A percentile compares a stretch with the other conserved stretches of the same genome.
Conservation (phyloP, 2,888 invertebrate species). For the Pilophorus perplexus region DNA sequence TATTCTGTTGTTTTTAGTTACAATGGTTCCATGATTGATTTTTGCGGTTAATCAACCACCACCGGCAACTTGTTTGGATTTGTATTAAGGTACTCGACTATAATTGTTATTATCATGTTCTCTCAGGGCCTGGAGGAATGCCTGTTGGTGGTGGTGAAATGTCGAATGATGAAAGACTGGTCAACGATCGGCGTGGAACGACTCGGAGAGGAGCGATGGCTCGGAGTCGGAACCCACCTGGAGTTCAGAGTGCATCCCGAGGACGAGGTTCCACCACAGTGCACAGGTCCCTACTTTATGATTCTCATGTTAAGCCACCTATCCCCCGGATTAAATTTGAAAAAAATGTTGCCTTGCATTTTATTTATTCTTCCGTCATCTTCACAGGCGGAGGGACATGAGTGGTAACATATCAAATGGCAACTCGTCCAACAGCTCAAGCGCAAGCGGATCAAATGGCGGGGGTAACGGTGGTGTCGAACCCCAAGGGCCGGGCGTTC, state of each 20-base stretch:
- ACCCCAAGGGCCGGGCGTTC: conserved; percentile 39
- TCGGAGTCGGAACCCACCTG: conserved; percentile 48
- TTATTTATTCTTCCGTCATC: too few relatives aligned
- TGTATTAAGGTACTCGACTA: too few relatives aligned
- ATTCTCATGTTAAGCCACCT: too few relatives aligned
- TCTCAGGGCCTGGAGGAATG: conserved; percentile 28
- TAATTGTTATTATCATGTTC: too few relatives aligned
- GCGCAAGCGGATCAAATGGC: conserved; percentile 37
- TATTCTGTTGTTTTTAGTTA: too few relatives aligned
- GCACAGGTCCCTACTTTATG: too few relatives aligned
- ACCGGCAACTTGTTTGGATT: too few relatives aligned
- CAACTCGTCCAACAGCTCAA: conserved; percentile 31
- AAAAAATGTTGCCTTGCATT: too few relatives aligned
- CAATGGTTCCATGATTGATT: too few relatives aligned
- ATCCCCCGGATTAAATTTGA: too few relatives aligned
- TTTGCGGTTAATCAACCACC: too few relatives aligned
- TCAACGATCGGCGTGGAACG: conserved; percentile 26
- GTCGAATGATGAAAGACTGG: conserved; percentile 30
- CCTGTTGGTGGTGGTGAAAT: conserved; percentile 36
- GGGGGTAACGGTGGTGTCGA: conserved; percentile 38
- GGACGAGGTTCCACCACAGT: conserved; percentile 48
- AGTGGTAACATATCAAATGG: conserved; percentile 42
- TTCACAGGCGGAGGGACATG: conserved; percentile 47
- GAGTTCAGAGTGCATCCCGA: conserved; percentile 48
- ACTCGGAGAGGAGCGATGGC: conserved; percentile 42